Conservation (phyloP, 2,113 vertebrate species). For the Burhinus oedicnemus region DNA sequence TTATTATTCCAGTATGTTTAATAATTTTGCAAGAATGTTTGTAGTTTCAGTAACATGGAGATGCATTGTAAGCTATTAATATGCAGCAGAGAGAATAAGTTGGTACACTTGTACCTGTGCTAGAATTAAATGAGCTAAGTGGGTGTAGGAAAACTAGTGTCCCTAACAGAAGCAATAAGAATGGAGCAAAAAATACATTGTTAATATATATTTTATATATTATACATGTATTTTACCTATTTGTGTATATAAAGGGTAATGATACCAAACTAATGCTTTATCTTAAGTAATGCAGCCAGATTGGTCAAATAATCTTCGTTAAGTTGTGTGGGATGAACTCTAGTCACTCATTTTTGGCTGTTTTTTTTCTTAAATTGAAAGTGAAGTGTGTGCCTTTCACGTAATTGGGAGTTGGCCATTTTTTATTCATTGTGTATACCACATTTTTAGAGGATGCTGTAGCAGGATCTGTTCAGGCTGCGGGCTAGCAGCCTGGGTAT, state of each 20-base stretch:
- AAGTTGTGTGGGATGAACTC: not conserved
- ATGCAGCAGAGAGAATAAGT: not conserved
- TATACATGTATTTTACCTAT: not conserved
- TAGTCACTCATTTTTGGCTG: not conserved
- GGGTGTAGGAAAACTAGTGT: not conserved
- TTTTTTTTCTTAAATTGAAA: not conserved
- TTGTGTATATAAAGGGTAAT: not conserved
- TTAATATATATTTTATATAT: not conserved
- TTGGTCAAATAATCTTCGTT: not conserved
- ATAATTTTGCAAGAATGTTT: not conserved
- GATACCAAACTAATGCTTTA: not conserved
- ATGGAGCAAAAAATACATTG: not conserved
- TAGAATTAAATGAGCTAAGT: not conserved
- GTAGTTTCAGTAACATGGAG: not conserved
- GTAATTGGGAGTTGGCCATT: not conserved
- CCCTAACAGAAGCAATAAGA: not conserved
- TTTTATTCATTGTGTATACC: not conserved
- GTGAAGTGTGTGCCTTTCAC: not conserved
- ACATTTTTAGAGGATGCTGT: not conserved
- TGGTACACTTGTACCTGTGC: not conserved
- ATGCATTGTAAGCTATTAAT: not conserved
- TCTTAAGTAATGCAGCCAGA: fast-evolving
- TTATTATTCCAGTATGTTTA: not conserved
- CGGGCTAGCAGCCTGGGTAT: not conserved
- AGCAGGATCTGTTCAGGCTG: not conserved